Conservation (phyloP, 2,888 invertebrate species). For the Cosmia trapezina region DNA sequence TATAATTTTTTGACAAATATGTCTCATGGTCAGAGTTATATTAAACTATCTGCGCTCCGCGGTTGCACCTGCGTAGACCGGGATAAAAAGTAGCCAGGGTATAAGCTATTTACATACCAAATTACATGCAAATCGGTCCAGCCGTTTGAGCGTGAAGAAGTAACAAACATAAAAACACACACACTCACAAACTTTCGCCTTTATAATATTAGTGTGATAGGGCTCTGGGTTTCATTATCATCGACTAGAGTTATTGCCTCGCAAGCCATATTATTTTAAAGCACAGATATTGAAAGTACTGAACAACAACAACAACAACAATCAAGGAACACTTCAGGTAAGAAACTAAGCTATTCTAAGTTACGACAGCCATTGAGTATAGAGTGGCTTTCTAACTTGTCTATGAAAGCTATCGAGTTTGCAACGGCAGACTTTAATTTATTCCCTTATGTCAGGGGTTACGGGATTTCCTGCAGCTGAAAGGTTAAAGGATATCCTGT, state of each 20-base stretch:
- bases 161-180: no score
- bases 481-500: background rate
- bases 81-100: no score
- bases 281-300: background rate
- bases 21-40: background rate
- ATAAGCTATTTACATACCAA: no score
- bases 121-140: no score
- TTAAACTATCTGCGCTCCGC: no score
- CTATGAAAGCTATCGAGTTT: background rate
- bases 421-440: slow-evolving; percentile 7
- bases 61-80: no score
- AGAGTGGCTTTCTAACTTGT: slow-evolving; percentile 2
- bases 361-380: background rate
- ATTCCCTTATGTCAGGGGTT: background rate
- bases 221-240: background rate
- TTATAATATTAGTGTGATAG: background rate
- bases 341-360: slow-evolving; percentile 6
- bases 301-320: slow-evolving; percentile 15
- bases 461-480: background rate
- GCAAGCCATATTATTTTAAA: background rate
- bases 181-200: no score
- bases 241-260: background rate
- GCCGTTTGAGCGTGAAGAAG: no score
- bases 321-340: slow-evolving; percentile 1
- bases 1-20: background rate